phyloP scores from a whole-genome alignment of 2,797 vertebrate species.

The Zonotrichia albicollis region DNA sequence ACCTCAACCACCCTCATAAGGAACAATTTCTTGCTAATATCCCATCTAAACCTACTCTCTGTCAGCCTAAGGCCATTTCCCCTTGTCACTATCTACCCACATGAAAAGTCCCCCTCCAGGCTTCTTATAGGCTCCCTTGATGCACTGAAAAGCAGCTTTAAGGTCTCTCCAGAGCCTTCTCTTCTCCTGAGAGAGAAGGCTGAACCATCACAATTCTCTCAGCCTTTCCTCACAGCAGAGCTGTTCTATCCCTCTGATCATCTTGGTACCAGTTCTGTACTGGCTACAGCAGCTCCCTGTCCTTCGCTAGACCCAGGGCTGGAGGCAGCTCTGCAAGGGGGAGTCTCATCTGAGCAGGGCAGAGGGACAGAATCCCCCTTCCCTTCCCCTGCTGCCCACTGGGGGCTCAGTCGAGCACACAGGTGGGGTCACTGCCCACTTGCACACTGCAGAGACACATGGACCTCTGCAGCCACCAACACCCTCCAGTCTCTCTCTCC shows the following conservation, averaged over 20 bases:
- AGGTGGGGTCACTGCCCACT: not conserved
- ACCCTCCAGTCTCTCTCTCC: not conserved
- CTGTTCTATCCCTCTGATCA: not conserved
- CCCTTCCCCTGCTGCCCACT: no score
- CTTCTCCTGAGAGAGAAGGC: not conserved
- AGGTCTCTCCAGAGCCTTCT: not conserved
- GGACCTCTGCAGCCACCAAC: not conserved
- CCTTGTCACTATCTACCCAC: not conserved
- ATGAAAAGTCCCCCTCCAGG: not conserved
- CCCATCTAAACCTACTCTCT: not conserved
- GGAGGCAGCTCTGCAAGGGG: not conserved
- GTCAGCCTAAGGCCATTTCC: not conserved
- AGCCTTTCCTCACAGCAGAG: not conserved
- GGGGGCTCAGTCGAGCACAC: not conserved
- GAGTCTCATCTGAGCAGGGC: not conserved
- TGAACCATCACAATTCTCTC: not conserved
- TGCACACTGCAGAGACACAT: rapidly evolving
- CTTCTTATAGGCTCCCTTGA: not conserved
- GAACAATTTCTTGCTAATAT: not conserved
- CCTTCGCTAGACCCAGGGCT: not conserved
- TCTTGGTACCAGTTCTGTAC: not conserved
- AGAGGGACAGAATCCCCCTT: not conserved
- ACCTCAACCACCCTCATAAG: not conserved
- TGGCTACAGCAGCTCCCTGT: not conserved
- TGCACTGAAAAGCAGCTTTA: not conserved